Percentiles rank a stretch among this genome's conserved stretches.
These are phyloP conservation scores for Leucoraja ocellata DNA, from an alignment of 2,797 vertebrate species.

Conservation along the genomic window DNA sequence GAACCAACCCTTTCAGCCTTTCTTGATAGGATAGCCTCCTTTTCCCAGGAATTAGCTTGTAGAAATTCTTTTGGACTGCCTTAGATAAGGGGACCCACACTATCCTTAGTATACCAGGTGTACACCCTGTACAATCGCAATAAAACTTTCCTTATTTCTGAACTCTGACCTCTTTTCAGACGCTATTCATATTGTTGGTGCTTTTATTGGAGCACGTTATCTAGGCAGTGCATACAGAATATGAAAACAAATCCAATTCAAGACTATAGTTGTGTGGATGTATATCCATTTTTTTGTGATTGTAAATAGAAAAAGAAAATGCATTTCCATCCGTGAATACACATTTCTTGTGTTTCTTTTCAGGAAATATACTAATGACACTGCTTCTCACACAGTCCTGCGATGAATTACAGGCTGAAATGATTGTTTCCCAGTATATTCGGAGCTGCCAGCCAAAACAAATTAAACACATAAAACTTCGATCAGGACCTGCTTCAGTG, in stretches of 20 bases:
- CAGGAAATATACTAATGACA: background rate
- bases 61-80: too few relatives aligned
- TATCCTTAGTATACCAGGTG: too few relatives aligned
- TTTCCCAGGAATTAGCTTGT: too few relatives aligned
- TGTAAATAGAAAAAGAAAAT: background rate
- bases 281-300: background rate
- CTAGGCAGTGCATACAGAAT: background rate
- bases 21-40: too few relatives aligned
- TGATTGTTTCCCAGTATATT: background rate
- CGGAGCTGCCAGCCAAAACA: background rate
- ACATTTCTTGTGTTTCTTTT: background rate
- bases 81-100: too few relatives aligned
- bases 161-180: too few relatives aligned
- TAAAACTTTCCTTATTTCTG: too few relatives aligned
- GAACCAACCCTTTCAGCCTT: too few relatives aligned
- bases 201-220: too few relatives aligned
- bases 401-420: background rate
- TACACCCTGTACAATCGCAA: too few relatives aligned
- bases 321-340: background rate
- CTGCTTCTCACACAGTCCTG: too few relatives aligned
- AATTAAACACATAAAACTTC: background rate
- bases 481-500: constrained; percentile 26
- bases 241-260: background rate
- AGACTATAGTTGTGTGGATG: background rate
- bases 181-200: too few relatives aligned